phyloP scores from a whole-genome alignment of 1,140 invertebrate species.

The Aphaenogaster ashmeadi region DNA sequence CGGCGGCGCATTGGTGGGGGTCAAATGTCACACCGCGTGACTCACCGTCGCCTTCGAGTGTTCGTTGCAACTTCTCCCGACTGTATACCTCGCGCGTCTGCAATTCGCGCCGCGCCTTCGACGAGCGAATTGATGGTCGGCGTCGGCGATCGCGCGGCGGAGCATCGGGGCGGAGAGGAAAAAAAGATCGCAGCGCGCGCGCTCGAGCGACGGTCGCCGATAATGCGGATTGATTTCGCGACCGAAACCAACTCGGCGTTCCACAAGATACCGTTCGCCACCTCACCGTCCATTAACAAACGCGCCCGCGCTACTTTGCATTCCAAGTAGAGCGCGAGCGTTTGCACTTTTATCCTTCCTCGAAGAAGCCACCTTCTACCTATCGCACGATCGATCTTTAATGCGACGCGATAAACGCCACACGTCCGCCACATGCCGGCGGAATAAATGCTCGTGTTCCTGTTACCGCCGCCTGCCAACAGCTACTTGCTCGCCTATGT shows the following conservation, averaged over 20 bases:
- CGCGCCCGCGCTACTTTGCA: slow-evolving; percentile 37
- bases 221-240: slow-evolving; percentile 7
- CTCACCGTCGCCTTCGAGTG: slow-evolving; percentile 75
- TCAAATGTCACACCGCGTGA: slow-evolving; percentile 82
- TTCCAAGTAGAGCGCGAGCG: slow-evolving; percentile 42
- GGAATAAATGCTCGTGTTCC: slow-evolving; percentile 51
- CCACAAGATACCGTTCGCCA: neutral
- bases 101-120: slow-evolving; percentile 65
- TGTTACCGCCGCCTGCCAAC: slow-evolving; percentile 37
- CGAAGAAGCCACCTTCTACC: slow-evolving; percentile 24
- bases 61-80: slow-evolving; percentile 59
- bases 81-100: slow-evolving; percentile 65
- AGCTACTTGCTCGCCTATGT: neutral
- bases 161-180: neutral
- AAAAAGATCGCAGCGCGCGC: neutral
- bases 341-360: slow-evolving; percentile 44
- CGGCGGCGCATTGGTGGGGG: slow-evolving; percentile 75
- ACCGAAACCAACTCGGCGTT: neutral
- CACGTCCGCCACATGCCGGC: slow-evolving; percentile 54
- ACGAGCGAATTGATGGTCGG: slow-evolving; percentile 23
- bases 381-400: slow-evolving; percentile 52
- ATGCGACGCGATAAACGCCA: slow-evolving; percentile 56
- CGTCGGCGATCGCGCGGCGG: slow-evolving; percentile 10
- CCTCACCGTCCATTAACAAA: slow-evolving; percentile 11
- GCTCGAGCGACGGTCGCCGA: neutral